Percentiles rank a stretch among this genome's conserved stretches.
These are phyloP conservation scores for Ispidina lecontei DNA, from an alignment of 2,797 vertebrate species.

Conservation along the genomic window DNA sequence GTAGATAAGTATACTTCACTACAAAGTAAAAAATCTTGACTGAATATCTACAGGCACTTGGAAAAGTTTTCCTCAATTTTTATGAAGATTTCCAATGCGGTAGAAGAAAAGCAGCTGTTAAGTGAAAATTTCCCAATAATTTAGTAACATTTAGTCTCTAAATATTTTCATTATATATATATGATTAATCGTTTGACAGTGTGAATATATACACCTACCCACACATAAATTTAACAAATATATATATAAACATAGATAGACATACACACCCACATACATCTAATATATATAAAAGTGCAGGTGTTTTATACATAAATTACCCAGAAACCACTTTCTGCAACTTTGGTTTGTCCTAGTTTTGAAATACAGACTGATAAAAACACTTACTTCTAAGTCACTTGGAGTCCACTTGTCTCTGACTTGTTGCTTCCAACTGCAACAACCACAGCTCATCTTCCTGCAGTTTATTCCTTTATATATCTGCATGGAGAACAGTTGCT, in stretches of 20 bases:
- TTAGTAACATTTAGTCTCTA: not conserved
- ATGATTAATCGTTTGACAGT: not conserved
- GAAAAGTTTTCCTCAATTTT: not conserved
- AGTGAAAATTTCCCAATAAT: not conserved
- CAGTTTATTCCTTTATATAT: not conserved
- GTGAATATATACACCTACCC: not conserved
- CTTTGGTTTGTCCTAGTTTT: not conserved
- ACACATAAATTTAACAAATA: not conserved
- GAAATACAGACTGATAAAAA: not conserved
- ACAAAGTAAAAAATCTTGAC: not conserved
- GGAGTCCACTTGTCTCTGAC: not conserved
- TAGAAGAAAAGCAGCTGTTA: not conserved
- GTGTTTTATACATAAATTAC: not conserved
- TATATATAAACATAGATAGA: not conserved
- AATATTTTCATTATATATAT: not conserved
- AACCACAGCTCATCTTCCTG: not conserved
- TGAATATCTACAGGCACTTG: not conserved
- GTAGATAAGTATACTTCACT: not conserved
- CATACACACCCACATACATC: not conserved
- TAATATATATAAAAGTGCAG: not conserved
- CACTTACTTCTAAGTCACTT: not conserved
- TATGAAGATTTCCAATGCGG: not conserved
- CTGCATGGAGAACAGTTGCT: not conserved
- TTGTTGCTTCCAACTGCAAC: not conserved
- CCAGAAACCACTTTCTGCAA: not conserved